These are phyloP conservation scores for Psettodes erumei DNA, from an alignment of 2,113 vertebrate species.

Conservation along the genomic window DNA sequence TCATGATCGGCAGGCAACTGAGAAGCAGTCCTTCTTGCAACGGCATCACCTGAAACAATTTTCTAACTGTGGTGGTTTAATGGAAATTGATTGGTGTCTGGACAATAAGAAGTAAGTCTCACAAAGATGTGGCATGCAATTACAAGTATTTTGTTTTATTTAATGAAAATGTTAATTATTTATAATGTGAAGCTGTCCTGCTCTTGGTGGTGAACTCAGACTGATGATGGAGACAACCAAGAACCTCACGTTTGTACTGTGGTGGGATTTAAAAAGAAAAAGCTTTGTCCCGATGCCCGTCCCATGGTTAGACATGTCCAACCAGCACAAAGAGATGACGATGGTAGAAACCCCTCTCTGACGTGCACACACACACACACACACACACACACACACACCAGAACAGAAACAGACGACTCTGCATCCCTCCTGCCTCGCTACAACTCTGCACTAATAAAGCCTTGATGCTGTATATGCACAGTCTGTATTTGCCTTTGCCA, in stretches of 20 bases:
- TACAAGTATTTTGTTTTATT: neutral
- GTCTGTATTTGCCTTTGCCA: slow-evolving; percentile 68
- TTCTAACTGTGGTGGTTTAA: neutral
- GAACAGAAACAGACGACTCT: slow-evolving; percentile 20
- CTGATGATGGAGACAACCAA: neutral
- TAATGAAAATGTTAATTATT: slow-evolving; percentile 9
- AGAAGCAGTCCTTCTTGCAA: neutral
- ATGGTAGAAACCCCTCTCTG: slow-evolving; percentile 36
- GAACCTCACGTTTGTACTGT: slow-evolving; percentile 49
- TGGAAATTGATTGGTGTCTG: neutral
- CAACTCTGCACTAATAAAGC: slow-evolving; percentile 61
- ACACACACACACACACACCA: slow-evolving; percentile 50
- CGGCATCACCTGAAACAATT: neutral
- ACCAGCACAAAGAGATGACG: slow-evolving; percentile 66
- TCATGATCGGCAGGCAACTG: neutral
- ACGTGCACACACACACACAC: slow-evolving; percentile 23
- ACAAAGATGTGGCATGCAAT: neutral
- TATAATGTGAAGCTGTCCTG: slow-evolving; percentile 12
- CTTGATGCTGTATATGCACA: slow-evolving; percentile 66
- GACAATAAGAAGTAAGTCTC: neutral
- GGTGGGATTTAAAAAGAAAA: slow-evolving; percentile 25
- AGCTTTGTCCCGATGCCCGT: slow-evolving; percentile 37
- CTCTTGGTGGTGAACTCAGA: slow-evolving; percentile 17
- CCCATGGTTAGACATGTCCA: slow-evolving; percentile 72
- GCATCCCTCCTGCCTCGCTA: slow-evolving; percentile 55